phyloP scores from a whole-genome alignment of 2,113 vertebrate genomes.

The Siniperca chuatsi region DNA sequence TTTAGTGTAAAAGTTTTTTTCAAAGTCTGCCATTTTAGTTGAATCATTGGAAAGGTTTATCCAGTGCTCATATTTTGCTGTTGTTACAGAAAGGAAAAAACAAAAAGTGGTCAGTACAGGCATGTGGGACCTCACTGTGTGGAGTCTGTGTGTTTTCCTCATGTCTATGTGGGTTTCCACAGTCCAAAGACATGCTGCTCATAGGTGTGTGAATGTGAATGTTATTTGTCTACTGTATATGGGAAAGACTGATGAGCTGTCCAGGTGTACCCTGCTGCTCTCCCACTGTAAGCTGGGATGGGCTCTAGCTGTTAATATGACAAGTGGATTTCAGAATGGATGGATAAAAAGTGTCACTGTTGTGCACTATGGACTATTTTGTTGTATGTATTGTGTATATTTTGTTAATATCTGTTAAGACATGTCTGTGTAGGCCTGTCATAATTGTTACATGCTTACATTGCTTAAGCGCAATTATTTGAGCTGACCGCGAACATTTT shows the following conservation, averaged over 20 bases:
- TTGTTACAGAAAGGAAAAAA: neutral
- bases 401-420: too few relatives aligned
- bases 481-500: too few relatives aligned
- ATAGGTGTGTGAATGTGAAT: neutral
- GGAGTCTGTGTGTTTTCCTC: too few relatives aligned
- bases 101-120: too few relatives aligned
- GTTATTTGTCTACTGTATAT: neutral
- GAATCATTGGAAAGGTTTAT: neutral
- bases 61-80: neutral
- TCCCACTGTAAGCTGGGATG: neutral
- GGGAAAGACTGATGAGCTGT: neutral
- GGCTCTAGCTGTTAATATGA: neutral
- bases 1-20: neutral
- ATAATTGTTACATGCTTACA: too few relatives aligned
- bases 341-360: neutral
- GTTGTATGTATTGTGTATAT: neutral
- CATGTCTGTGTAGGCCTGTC: too few relatives aligned
- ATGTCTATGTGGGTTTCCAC: neutral
- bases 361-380: neutral
- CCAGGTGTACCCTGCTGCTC: neutral
- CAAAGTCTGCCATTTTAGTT: neutral
- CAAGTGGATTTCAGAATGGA: neutral
- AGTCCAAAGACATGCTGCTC: neutral
- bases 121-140: neutral
- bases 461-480: too few relatives aligned